phyloP scores from a whole-genome alignment of 1,140 invertebrate species.

The Nasonia longicornis region DNA sequence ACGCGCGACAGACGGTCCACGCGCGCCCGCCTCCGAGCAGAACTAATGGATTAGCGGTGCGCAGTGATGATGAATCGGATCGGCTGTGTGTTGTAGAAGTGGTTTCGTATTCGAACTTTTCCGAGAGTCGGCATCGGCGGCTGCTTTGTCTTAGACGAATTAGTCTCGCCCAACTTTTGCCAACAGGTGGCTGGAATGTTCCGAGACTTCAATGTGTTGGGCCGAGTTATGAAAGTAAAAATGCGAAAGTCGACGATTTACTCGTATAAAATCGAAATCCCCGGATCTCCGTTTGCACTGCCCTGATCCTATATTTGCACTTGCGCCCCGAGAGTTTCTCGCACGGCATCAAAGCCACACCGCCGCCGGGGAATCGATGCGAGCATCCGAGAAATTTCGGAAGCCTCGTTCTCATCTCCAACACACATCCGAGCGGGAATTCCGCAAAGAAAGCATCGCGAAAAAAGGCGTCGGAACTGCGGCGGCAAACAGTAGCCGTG shows the following conservation, averaged over 20 bases:
- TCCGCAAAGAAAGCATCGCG: constrained; percentile 1
- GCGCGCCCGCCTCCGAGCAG: constrained; percentile 50
- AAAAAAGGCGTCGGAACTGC: background rate
- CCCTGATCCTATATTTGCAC: background rate
- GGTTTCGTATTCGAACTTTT: background rate
- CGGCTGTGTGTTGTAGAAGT: constrained; percentile 18
- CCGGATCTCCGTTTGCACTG: background rate
- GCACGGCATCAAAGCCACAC: background rate
- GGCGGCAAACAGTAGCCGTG: background rate
- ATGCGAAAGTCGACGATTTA: too few relatives aligned
- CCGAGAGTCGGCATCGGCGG: background rate
- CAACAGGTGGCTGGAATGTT: background rate
- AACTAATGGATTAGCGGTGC: constrained; percentile 62
- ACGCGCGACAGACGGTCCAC: constrained; percentile 64
- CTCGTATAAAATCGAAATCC: background rate
- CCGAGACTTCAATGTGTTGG: too few relatives aligned
- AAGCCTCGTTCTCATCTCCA: background rate
- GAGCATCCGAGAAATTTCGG: constrained; percentile 12
- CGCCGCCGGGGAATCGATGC: background rate
- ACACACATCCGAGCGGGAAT: background rate
- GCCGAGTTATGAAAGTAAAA: too few relatives aligned
- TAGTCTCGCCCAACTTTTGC: constrained; percentile 2
- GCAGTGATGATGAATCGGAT: constrained; percentile 48
- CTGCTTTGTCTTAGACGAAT: constrained; percentile 18
- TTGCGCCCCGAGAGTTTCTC: background rate